phyloP scores from a whole-genome alignment of 2,888 invertebrate species.

The Pachycephus smyrnensis region DNA sequence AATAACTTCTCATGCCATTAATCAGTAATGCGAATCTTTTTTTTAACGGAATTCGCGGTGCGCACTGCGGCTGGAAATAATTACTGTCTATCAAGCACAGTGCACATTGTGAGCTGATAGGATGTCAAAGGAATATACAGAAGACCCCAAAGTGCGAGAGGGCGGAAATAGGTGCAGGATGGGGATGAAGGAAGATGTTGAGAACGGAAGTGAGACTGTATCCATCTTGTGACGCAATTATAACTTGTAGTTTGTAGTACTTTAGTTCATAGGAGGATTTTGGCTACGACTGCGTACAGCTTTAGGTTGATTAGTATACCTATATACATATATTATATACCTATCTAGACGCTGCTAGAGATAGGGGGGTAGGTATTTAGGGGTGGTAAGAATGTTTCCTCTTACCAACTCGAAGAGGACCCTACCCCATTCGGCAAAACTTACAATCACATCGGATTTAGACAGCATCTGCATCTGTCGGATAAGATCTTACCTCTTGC shows the following conservation, averaged over 20 bases:
- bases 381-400: neutral
- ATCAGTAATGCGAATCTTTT: neutral
- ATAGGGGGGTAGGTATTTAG: neutral
- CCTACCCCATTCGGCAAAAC: neutral
- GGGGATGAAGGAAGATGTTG: slow-evolving; percentile 26
- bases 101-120: neutral
- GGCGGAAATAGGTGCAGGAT: neutral
- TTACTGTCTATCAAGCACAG: neutral
- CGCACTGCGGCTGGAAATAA: neutral
- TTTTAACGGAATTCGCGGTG: neutral
- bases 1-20: no score
- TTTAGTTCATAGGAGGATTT: slow-evolving; percentile 27
- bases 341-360: neutral
- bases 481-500: neutral
- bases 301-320: neutral
- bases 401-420: neutral
- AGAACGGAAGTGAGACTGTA: slow-evolving; percentile 36
- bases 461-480: neutral
- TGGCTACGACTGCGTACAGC: neutral
- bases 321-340: neutral
- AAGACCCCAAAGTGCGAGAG: neutral
- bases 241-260: slow-evolving; percentile 48
- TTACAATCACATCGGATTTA: neutral
- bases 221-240: slow-evolving; percentile 53
- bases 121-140: neutral